Conservation (phyloP, 1,140 invertebrate species). For the Campoletis sonorensis region DNA sequence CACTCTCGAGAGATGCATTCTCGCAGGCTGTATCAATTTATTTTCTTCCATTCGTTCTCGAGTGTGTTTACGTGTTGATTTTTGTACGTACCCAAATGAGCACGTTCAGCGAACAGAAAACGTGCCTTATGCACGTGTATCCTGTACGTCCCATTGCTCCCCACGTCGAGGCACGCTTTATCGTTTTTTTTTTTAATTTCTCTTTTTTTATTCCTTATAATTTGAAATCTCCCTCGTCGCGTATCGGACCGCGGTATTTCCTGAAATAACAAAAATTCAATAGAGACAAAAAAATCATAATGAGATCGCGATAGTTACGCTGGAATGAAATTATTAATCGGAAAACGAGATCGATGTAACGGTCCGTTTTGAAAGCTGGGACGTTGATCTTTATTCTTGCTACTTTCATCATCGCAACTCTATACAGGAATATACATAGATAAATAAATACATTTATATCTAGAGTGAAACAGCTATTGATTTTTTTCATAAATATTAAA, state of each 20-base stretch:
- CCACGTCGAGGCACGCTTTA: constrained; percentile 42
- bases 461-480: too few species aligned
- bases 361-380: neutral
- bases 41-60: constrained; percentile 23
- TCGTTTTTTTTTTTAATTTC: constrained; percentile 42
- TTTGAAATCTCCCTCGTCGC: neutral
- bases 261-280: constrained; percentile 54
- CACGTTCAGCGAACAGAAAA: constrained; percentile 86
- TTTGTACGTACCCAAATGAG: constrained; percentile 84
- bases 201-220: neutral
- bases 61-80: constrained; percentile 28
- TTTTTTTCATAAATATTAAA: too few species aligned
- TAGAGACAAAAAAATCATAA: neutral
- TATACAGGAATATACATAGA: too few species aligned
- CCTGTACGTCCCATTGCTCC: constrained; percentile 82
- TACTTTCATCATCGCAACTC: too few species aligned
- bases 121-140: constrained; percentile 86
- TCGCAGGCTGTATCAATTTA: constrained; percentile 18
- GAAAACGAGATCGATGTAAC: constrained; percentile 13
- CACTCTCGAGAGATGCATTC: constrained; percentile 14
- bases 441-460: too few species aligned
- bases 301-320: neutral
- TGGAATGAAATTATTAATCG: constrained; percentile 23
- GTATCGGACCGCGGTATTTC: constrained; percentile 54
- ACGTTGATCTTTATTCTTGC: too few species aligned